Conservation (phyloP, 1,140 invertebrate species). For the Cryptotermes secundus region DNA sequence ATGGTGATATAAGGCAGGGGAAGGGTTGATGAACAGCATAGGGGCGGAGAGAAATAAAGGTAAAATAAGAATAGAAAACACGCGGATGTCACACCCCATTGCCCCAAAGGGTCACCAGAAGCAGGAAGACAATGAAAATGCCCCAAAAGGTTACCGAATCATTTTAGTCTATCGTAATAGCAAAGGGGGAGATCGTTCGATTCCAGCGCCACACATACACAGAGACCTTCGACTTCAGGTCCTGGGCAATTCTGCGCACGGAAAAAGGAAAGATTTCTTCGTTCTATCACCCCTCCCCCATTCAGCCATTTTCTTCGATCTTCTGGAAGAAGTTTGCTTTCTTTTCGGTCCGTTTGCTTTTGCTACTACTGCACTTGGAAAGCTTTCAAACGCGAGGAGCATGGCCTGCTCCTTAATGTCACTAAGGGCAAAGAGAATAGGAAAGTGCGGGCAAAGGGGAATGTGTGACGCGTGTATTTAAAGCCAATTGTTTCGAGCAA, state of each 20-base stretch:
- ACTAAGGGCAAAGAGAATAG: background rate
- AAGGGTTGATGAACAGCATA: constrained; percentile 17
- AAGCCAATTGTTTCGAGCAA: background rate
- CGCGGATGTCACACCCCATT: constrained; percentile 31
- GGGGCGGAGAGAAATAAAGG: constrained; percentile 16
- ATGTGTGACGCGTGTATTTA: constrained; percentile 15
- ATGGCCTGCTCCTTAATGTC: background rate
- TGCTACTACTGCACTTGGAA: constrained; percentile 29
- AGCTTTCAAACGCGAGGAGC: constrained; percentile 26
- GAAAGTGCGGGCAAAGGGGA: background rate
- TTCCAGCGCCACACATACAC: background rate
- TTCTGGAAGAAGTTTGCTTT: constrained; percentile 22
- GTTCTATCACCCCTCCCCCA: background rate
- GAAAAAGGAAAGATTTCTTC: background rate
- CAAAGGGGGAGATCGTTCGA: constrained; percentile 9
- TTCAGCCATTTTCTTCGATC: background rate
- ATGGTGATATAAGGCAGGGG: background rate
- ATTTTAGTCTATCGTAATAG: constrained; percentile 14
- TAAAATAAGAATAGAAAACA: constrained; percentile 17
- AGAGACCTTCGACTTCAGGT: background rate
- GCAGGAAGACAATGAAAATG: background rate
- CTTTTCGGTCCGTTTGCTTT: constrained; percentile 28
- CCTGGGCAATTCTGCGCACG: background rate
- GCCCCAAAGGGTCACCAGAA: constrained; percentile 28
- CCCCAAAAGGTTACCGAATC: constrained; percentile 23